phyloP scores from a whole-genome alignment of 1,140 invertebrate genomes.

The Physella acuta region DNA sequence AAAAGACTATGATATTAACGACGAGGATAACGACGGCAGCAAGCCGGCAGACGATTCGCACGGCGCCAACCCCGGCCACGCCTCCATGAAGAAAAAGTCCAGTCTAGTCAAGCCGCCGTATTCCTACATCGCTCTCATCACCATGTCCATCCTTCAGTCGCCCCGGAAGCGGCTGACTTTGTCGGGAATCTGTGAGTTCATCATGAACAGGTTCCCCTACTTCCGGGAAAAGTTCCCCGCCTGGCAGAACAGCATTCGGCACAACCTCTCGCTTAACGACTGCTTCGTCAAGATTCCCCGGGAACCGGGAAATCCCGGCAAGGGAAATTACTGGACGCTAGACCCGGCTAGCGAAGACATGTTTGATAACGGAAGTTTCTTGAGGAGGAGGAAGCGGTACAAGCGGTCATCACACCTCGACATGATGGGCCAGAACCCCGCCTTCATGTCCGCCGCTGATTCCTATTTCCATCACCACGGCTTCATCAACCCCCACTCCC shows the following conservation, averaged over 20 bases:
- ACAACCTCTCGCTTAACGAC: conserved; percentile 96
- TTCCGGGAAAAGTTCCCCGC: conserved; percentile 61
- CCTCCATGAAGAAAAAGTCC: conserved; percentile 34
- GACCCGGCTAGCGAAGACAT: conserved; percentile 97
- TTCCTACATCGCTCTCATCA: conserved; percentile 96
- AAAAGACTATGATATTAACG: conserved; percentile 20
- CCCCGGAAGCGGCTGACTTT: conserved; percentile 94
- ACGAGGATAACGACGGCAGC: conserved; percentile 13
- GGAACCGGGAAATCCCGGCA: conserved; percentile 93
- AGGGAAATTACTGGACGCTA: conserved; percentile 98
- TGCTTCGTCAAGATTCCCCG: conserved; percentile 98
- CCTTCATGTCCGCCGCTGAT: conserved; percentile 47
- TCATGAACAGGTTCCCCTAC: conserved; percentile 91
- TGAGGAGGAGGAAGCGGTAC: conserved; percentile 91
- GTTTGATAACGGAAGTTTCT: conserved; percentile 99
- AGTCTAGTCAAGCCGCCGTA: conserved; percentile 87
- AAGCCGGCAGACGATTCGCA: neutral
- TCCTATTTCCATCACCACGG: conserved; percentile 47
- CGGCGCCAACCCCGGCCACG: neutral
- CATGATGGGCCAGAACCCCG: conserved; percentile 44
- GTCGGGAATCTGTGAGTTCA: conserved; percentile 98
- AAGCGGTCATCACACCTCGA: conserved; percentile 74
- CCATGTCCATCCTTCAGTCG: conserved; percentile 97
- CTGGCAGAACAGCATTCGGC: conserved; percentile 85
- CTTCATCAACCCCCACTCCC: conserved; percentile 33